phyloP scores from a whole-genome alignment of 2,888 invertebrate species.

The Andricus quercusramuli region DNA sequence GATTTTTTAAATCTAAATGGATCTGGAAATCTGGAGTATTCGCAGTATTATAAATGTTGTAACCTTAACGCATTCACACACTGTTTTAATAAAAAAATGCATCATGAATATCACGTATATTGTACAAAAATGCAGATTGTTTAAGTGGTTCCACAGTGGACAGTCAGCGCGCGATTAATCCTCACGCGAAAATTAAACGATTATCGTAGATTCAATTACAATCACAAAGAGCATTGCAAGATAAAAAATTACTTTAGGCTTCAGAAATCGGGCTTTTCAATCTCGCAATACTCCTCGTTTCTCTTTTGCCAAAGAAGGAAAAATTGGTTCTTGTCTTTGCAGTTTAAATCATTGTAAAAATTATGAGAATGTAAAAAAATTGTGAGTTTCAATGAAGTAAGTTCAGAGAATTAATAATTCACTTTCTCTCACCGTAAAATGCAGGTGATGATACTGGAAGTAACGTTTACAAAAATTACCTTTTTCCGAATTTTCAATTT shows the following conservation, averaged over 20 bases:
- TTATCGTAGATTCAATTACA: constrained; percentile 16
- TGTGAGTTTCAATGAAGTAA: neutral
- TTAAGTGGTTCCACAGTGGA: constrained; percentile 38
- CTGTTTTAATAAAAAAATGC: constrained; percentile 27
- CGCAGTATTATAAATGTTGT: constrained; percentile 7
- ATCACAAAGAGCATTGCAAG: neutral
- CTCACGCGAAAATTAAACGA: constrained; percentile 19
- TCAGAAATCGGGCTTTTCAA: neutral
- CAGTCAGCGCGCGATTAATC: constrained; percentile 28
- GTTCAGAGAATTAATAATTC: neutral
- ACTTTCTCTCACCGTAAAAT: constrained; percentile 27
- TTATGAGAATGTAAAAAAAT: constrained; percentile 14
- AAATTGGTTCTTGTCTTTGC: constrained; percentile 27
- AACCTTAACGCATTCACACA: constrained; percentile 23
- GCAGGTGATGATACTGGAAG: constrained; percentile 9
- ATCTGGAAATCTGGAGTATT: constrained; percentile 10
- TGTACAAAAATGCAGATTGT: constrained; percentile 35
- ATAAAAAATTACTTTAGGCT: neutral
- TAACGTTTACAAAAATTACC: neutral
- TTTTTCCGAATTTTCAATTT: neutral
- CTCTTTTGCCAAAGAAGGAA: constrained; percentile 4
- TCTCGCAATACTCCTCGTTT: neutral
- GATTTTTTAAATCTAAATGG: neutral
- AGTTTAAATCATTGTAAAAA: constrained; percentile 5
- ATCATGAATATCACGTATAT: constrained; percentile 33